Evolutionary conservation across 2,113 vertebrate genomes (phyloP).

Genomic region (Gavialis gangeticus): DNA sequence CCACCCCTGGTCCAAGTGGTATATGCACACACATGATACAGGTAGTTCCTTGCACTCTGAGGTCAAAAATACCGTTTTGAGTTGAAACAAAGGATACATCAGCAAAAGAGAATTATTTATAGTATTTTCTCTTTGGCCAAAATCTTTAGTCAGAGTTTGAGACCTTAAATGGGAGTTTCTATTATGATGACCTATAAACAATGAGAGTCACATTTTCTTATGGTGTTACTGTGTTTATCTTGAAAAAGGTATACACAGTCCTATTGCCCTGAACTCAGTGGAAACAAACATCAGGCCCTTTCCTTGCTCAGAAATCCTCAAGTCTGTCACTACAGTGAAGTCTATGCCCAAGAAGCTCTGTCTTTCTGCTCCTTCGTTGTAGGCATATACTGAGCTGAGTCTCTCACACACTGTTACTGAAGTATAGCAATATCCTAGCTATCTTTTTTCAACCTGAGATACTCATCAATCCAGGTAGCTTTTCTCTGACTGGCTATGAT

Average conservation of each 20-base stretch:
- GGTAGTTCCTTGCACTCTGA: background rate
- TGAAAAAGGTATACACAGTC: rapidly evolving
- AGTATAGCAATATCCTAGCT: background rate
- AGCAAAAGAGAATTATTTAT: background rate
- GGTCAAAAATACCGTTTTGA: background rate
- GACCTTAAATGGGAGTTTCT: background rate
- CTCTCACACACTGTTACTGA: background rate
- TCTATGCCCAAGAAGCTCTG: background rate
- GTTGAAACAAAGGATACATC: background rate
- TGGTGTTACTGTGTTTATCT: background rate
- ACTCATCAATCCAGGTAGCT: rapidly evolving
- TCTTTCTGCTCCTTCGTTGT: background rate
- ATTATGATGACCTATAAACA: background rate
- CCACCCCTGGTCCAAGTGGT: background rate
- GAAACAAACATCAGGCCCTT: background rate
- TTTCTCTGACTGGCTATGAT: background rate
- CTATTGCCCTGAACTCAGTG: background rate
- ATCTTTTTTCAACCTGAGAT: rapidly evolving
- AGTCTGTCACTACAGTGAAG: background rate
- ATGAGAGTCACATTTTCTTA: background rate
- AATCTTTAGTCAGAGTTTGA: background rate
- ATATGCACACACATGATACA: background rate
- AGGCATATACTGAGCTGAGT: background rate
- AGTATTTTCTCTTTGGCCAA: background rate
- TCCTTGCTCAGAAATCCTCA: background rate